Evolutionary conservation across 2,113 vertebrate genomes (phyloP).

Genomic region (Tor tambroides): DNA sequence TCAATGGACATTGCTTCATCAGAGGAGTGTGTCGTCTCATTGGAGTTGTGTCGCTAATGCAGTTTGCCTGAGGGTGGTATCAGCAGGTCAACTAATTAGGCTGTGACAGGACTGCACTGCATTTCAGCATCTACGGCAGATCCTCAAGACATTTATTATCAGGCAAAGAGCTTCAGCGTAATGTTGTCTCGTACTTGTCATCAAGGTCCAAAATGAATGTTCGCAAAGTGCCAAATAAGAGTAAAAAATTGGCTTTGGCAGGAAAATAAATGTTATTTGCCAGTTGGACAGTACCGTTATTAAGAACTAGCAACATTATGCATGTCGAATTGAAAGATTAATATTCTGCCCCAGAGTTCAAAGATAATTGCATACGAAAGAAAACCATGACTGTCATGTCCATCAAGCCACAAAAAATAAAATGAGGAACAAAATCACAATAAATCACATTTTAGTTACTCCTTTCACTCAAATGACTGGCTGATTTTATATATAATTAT

Average conservation of each 20-base stretch:
- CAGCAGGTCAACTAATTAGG: constrained; percentile 36
- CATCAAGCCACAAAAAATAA: neutral
- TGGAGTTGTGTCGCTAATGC: neutral
- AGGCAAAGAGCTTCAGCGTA: neutral
- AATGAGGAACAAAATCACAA: neutral
- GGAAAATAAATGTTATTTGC: neutral
- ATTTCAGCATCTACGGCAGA: neutral
- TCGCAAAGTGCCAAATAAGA: neutral
- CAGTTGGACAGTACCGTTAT: neutral
- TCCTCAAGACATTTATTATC: neutral
- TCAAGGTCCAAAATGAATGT: neutral
- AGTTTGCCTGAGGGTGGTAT: constrained; percentile 22
- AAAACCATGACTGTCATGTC: neutral
- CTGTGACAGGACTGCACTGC: neutral
- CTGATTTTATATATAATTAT: neutral
- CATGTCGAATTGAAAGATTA: neutral
- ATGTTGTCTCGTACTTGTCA: neutral
- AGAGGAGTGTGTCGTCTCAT: neutral
- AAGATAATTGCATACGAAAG: neutral
- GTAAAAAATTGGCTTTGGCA: neutral
- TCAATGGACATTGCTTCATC: neutral
- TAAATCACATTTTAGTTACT: neutral
- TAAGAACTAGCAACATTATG: neutral
- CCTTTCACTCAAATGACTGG: neutral
- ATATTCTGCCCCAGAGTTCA: neutral